These are phyloP conservation scores for Myiotriccus ornatus DNA, from an alignment of 2,797 vertebrate genomes.

Conservation along the genomic window DNA sequence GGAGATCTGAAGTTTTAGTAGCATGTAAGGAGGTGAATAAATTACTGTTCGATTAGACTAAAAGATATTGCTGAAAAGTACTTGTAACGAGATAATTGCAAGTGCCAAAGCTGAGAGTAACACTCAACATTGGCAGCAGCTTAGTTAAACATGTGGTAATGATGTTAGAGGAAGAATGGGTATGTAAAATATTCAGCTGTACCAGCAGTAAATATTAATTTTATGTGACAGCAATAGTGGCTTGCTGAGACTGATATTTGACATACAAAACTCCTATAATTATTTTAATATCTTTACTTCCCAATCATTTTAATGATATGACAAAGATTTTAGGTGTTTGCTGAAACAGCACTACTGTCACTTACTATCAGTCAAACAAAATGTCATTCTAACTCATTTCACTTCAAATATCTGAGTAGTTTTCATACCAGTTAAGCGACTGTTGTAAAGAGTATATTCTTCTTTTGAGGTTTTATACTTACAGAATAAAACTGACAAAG, in stretches of 20 bases:
- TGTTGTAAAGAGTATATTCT: neutral
- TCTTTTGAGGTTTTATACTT: neutral
- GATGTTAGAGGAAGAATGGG: constrained; percentile 61
- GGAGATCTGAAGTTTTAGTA: constrained; percentile 36
- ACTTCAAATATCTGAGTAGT: neutral
- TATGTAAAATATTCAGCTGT: constrained; percentile 58
- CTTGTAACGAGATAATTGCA: constrained; percentile 60
- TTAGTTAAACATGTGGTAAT: constrained; percentile 73
- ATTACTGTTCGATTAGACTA: constrained; percentile 62
- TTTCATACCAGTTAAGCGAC: constrained; percentile 42
- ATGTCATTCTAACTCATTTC: constrained; percentile 55
- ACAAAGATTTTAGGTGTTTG: constrained; percentile 65
- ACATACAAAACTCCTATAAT: constrained; percentile 67
- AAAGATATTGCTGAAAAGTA: constrained; percentile 62
- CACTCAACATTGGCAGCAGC: constrained; percentile 60
- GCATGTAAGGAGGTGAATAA: constrained; percentile 38
- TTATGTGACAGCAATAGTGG: constrained; percentile 71
- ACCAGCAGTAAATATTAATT: constrained; percentile 70
- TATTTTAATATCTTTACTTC: constrained; percentile 71
- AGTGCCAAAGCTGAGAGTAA: constrained; percentile 63
- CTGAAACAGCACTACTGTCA: constrained; percentile 66
- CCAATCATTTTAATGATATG: constrained; percentile 65
- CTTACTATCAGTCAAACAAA: constrained; percentile 60
- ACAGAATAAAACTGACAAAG: neutral
- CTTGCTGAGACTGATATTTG: constrained; percentile 69